Conservation (phyloP, 1,140 invertebrate genomes). For the Eupeodes corollae region DNA sequence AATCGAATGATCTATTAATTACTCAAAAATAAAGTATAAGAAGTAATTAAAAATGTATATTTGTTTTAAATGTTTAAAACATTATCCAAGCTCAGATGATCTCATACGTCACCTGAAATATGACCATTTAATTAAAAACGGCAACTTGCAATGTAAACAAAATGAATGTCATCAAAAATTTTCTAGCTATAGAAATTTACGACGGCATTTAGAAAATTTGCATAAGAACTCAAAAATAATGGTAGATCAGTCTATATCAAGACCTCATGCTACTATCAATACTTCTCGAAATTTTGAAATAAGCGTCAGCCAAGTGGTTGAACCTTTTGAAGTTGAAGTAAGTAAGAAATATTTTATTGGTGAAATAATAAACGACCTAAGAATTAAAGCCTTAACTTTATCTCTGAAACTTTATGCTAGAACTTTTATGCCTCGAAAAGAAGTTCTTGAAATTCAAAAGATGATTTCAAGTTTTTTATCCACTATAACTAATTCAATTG, state of each 20-base stretch:
- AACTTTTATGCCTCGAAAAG: background rate
- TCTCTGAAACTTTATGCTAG: background rate
- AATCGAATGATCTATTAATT: too few relatives aligned
- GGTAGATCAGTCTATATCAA: background rate
- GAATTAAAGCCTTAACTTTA: background rate
- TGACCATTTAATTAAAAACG: background rate
- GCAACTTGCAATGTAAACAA: background rate
- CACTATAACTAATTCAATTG: background rate
- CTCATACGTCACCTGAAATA: background rate
- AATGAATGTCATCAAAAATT: conserved; percentile 2
- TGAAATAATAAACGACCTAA: background rate
- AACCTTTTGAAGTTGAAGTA: background rate
- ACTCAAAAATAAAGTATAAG: too few relatives aligned
- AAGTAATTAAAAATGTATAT: conserved; percentile 1
- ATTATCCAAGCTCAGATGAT: background rate
- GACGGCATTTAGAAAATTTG: background rate
- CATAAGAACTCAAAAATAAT: background rate
- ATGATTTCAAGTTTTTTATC: background rate
- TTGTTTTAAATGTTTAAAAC: conserved; percentile 1
- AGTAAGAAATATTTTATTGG: background rate
- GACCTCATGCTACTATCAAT: background rate
- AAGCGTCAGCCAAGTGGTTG: background rate
- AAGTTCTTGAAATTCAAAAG: background rate
- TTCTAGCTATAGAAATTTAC: background rate
- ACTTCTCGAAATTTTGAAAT: background rate